These are phyloP conservation scores for Acrobeloides nanus DNA, from an alignment of 2,888 invertebrate species.

Conservation along the genomic window DNA sequence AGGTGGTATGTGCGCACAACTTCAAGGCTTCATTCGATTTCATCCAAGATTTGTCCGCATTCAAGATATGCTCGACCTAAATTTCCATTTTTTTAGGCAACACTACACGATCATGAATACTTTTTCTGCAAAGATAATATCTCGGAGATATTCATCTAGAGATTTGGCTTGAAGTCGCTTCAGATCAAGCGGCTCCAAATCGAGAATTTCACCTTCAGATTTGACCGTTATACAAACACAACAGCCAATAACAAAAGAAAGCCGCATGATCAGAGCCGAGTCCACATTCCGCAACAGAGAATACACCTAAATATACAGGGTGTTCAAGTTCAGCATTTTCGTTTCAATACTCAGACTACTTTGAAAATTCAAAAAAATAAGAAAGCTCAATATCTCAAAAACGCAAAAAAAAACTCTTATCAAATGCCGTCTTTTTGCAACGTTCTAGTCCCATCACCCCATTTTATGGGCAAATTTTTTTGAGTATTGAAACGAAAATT, in stretches of 20 bases:
- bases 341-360: too few relatives aligned
- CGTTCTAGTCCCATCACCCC: too few relatives aligned
- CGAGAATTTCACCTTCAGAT: constrained; percentile 21
- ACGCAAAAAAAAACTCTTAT: too few relatives aligned
- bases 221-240: constrained; percentile 34
- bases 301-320: constrained; percentile 14
- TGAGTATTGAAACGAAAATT: neutral
- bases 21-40: constrained; percentile 20
- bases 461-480: too few relatives aligned
- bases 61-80: constrained; percentile 27
- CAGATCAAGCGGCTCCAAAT: constrained; percentile 31
- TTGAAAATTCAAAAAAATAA: too few relatives aligned
- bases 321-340: constrained; percentile 1
- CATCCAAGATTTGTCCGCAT: constrained; percentile 24
- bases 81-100: neutral
- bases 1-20: constrained; percentile 12
- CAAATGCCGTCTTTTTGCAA: too few relatives aligned
- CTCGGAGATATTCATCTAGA: constrained; percentile 26
- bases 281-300: constrained; percentile 12
- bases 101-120: constrained; percentile 9
- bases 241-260: constrained; percentile 32
- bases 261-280: constrained; percentile 26
- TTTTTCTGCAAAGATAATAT: constrained; percentile 31
- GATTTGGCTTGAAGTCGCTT: constrained; percentile 18
- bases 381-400: too few relatives aligned